Percentiles rank a stretch among this genome's conserved stretches.
phyloP scores from a whole-genome alignment of 2,888 invertebrate species.

The Pristionchus mayeri region DNA sequence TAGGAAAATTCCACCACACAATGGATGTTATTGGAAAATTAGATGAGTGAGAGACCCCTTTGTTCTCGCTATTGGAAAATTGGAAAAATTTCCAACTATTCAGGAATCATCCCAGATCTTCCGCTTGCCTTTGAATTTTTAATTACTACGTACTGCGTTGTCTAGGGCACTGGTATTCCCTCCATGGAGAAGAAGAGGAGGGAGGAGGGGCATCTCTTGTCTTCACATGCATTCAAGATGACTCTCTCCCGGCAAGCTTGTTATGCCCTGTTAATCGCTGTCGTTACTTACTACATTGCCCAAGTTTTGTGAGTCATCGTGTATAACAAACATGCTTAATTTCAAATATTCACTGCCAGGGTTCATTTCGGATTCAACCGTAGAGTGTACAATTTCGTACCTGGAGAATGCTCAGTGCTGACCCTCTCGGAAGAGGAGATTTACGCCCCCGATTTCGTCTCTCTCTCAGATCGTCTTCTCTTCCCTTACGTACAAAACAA shows the following conservation, averaged over 20 bases:
- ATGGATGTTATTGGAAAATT: too few relatives aligned
- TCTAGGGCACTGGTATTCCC: neutral
- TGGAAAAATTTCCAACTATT: too few relatives aligned
- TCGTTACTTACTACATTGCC: neutral
- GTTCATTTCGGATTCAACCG: slow-evolving; percentile 11
- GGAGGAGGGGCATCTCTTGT: neutral
- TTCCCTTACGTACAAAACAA: slow-evolving; percentile 13
- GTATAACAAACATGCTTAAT: too few relatives aligned
- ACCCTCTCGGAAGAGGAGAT: slow-evolving; percentile 30
- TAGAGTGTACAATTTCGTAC: slow-evolving; percentile 40
- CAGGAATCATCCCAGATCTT: too few relatives aligned
- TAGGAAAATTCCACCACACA: too few relatives aligned
- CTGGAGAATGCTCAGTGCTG: slow-evolving; percentile 34
- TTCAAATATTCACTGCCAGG: neutral
- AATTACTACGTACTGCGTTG: neutral
- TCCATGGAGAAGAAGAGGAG: neutral
- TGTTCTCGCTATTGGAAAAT: too few relatives aligned
- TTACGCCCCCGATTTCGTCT: slow-evolving; percentile 10
- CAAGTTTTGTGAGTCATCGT: slow-evolving; percentile 7
- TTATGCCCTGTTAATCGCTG: neutral
- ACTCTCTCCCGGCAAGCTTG: neutral
- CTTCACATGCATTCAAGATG: slow-evolving; percentile 39
- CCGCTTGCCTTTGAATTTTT: neutral
- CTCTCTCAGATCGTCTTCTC: neutral
- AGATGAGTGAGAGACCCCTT: too few relatives aligned